Percentiles rank a stretch among this genome's conserved stretches.
These are phyloP conservation scores for Agrypnia vestita DNA, from an alignment of 1,140 invertebrate species.

Conservation along the genomic window DNA sequence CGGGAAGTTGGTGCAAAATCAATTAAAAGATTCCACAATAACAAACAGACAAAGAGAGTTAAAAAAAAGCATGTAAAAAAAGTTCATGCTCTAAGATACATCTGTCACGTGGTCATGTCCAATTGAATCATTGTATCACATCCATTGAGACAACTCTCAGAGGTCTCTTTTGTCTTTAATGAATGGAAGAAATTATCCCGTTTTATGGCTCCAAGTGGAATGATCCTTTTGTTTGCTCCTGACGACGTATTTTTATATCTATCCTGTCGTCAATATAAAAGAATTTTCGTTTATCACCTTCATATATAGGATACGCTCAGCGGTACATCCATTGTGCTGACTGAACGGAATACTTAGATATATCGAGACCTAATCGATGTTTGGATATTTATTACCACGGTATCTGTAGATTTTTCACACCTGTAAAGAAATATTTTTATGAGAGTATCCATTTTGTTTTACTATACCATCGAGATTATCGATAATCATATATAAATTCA, in stretches of 20 bases:
- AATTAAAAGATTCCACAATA: too few relatives aligned
- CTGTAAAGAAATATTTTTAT: constrained; percentile 23
- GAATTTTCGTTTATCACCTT: constrained; percentile 20
- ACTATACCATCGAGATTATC: too few relatives aligned
- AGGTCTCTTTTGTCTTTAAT: constrained; percentile 9
- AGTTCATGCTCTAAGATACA: too few relatives aligned
- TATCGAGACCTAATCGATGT: constrained; percentile 18
- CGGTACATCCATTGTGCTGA: constrained; percentile 8
- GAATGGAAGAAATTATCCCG: constrained; percentile 36
- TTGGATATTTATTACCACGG: constrained; percentile 15
- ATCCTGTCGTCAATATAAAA: constrained; percentile 14
- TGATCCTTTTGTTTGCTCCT: neutral
- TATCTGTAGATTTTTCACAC: neutral
- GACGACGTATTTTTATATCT: constrained; percentile 29
- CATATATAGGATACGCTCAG: neutral
- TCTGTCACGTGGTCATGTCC: too few relatives aligned
- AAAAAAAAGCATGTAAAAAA: too few relatives aligned
- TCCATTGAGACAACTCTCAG: neutral
- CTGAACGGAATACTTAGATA: constrained; percentile 19
- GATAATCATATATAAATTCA: too few relatives aligned
- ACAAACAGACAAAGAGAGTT: too few relatives aligned
- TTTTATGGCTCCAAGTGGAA: constrained; percentile 17
- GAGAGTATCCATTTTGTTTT: neutral
- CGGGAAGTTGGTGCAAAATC: too few relatives aligned
- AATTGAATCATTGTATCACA: neutral